phyloP scores from a whole-genome alignment of 2,888 invertebrate species.

The Neoascia interrupta region DNA sequence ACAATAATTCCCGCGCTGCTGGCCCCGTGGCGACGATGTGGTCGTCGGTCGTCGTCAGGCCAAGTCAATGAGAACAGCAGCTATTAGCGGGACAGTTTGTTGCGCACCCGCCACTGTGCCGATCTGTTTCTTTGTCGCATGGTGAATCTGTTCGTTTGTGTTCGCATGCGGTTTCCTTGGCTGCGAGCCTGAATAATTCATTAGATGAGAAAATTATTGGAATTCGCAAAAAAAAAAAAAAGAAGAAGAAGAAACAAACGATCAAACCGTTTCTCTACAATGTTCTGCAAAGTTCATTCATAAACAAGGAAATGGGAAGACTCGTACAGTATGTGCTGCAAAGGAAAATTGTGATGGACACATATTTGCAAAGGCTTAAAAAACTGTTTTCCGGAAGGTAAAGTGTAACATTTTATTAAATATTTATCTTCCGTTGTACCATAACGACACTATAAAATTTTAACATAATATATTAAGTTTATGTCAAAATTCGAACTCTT shows the following conservation, averaged over 20 bases:
- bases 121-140: constrained; percentile 46
- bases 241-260: too few relatives aligned
- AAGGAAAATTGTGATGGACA: too few relatives aligned
- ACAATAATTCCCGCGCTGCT: constrained; percentile 10
- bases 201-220: constrained; percentile 65
- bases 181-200: constrained; percentile 58
- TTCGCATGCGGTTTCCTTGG: not conserved
- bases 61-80: constrained; percentile 51
- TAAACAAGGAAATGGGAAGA: constrained; percentile 51
- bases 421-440: too few relatives aligned
- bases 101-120: constrained; percentile 25
- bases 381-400: too few relatives aligned
- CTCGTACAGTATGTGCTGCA: constrained; percentile 11
- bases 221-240: too few relatives aligned
- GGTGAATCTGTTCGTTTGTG: constrained; percentile 8
- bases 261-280: constrained; percentile 23
- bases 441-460: too few relatives aligned
- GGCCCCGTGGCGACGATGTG: too few relatives aligned
- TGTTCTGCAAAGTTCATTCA: constrained; percentile 46
- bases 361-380: too few relatives aligned
- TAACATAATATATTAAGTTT: too few relatives aligned
- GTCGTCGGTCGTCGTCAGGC: too few relatives aligned
- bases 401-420: too few relatives aligned
- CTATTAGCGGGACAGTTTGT: constrained; percentile 66
- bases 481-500: too few relatives aligned